Conservation (phyloP, 2,888 invertebrate genomes). For the Zaprionus obscuricornis region DNA sequence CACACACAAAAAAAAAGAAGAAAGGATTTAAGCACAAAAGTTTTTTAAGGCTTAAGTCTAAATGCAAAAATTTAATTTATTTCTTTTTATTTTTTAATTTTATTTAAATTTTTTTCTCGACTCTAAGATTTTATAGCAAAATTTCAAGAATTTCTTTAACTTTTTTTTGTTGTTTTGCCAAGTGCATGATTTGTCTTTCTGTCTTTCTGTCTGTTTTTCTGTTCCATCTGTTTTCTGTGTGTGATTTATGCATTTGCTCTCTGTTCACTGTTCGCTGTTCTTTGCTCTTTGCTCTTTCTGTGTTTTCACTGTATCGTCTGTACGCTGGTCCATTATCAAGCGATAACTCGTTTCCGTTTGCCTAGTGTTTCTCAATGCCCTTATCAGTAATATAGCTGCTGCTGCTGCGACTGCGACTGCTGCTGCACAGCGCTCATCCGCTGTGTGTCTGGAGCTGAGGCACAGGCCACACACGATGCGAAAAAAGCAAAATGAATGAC, state of each 20-base stretch:
- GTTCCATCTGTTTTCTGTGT: slow-evolving; percentile 1
- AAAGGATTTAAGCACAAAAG: background rate
- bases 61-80: background rate
- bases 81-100: background rate
- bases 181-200: background rate
- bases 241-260: slow-evolving; percentile 20
- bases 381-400: slow-evolving; percentile 26
- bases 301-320: too few species aligned
- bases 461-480: slow-evolving; percentile 45
- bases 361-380: slow-evolving; percentile 20
- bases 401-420: slow-evolving; percentile 24
- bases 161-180: background rate
- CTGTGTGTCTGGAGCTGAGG: too few species aligned
- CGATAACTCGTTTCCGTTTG: slow-evolving; percentile 60
- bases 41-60: too few species aligned
- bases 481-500: slow-evolving; percentile 36
- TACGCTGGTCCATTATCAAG: slow-evolving; percentile 57
- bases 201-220: background rate
- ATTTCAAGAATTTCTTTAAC: background rate
- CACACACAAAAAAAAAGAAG: slow-evolving; percentile 1
- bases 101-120: background rate
- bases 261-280: slow-evolving; percentile 6
- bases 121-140: too few species aligned
- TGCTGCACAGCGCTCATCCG: background rate
- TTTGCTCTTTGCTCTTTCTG: slow-evolving; percentile 16